phyloP scores from a whole-genome alignment of 1,140 invertebrate species.

The Drosophila malerkotliana region DNA sequence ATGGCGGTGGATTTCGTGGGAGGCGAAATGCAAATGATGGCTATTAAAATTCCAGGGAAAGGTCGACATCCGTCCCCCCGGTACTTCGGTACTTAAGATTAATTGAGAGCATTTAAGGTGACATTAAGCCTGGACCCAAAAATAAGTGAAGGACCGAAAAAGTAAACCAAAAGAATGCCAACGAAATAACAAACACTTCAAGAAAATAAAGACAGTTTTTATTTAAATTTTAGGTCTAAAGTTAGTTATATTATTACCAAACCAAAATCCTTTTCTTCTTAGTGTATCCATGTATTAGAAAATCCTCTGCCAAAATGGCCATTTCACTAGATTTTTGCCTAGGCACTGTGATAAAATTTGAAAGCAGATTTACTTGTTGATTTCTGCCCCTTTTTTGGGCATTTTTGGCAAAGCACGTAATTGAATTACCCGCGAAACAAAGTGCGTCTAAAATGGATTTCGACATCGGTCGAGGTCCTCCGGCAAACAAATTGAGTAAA shows the following conservation, averaged over 20 bases:
- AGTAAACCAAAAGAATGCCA: background rate
- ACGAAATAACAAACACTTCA: slow-evolving; percentile 6
- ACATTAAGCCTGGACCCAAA: slow-evolving; percentile 64
- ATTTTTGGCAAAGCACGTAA: slow-evolving; percentile 19
- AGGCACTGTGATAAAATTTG: slow-evolving; percentile 34
- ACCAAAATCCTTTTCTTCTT: slow-evolving; percentile 8
- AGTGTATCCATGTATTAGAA: background rate
- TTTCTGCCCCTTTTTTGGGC: slow-evolving; percentile 34
- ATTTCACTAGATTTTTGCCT: slow-evolving; percentile 40
- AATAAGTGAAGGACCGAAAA: slow-evolving; percentile 12
- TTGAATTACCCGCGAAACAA: slow-evolving; percentile 70
- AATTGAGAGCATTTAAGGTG: slow-evolving; percentile 72
- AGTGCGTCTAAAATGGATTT: slow-evolving; percentile 50
- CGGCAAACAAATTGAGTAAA: slow-evolving; percentile 19
- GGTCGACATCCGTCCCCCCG: slow-evolving; percentile 9
- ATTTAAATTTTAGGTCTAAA: background rate
- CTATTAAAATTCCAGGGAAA: slow-evolving; percentile 29
- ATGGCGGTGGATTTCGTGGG: background rate
- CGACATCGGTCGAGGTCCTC: slow-evolving; percentile 24
- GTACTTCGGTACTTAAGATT: slow-evolving; percentile 32
- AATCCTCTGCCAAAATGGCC: slow-evolving; percentile 15
- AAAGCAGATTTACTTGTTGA: slow-evolving; percentile 74
- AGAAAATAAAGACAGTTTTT: background rate
- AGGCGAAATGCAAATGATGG: slow-evolving; percentile 54
- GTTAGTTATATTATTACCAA: too few species aligned